Evolutionary conservation across 2,888 invertebrate genomes (phyloP).

Genomic region (Listrodromus nycthemerus): DNA sequence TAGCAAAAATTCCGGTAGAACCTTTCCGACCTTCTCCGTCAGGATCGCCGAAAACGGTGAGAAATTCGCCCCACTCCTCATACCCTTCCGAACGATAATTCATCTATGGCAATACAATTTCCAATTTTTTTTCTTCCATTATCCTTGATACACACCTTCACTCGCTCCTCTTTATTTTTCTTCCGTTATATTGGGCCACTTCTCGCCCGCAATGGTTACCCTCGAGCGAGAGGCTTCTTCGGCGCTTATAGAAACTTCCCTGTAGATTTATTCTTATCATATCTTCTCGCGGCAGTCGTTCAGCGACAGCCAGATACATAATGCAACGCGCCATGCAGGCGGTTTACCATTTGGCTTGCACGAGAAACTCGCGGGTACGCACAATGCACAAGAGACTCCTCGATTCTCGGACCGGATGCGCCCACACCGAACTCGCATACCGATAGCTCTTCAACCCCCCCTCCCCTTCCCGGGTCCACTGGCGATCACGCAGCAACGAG

Average conservation of each 20-base stretch:
- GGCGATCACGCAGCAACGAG: constrained; percentile 47
- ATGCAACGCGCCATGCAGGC: constrained; percentile 79
- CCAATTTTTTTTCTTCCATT: constrained; percentile 44
- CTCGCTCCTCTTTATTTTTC: constrained; percentile 22
- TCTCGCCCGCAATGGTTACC: constrained; percentile 1
- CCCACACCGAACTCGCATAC: constrained; percentile 82
- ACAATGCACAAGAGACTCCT: constrained; percentile 51
- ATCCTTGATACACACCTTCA: constrained; percentile 2
- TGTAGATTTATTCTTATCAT: constrained; percentile 79
- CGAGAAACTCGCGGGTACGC: constrained; percentile 60
- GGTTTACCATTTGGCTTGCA: constrained; percentile 76
- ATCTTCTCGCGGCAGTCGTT: constrained; percentile 66
- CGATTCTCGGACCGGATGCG: constrained; percentile 79
- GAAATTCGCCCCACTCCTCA: neutral
- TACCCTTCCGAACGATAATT: neutral
- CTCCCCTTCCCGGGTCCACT: no score
- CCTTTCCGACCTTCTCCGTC: neutral
- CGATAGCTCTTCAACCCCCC: constrained; percentile 72
- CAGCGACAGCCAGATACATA: constrained; percentile 79
- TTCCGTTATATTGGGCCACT: constrained; percentile 18
- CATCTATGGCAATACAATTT: neutral
- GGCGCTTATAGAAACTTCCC: constrained; percentile 77
- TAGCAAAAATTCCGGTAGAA: neutral
- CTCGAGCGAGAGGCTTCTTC: constrained; percentile 8
- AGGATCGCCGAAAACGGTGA: neutral